Conservation (phyloP, 1,140 invertebrate genomes). For the Nephila pilipes region DNA sequence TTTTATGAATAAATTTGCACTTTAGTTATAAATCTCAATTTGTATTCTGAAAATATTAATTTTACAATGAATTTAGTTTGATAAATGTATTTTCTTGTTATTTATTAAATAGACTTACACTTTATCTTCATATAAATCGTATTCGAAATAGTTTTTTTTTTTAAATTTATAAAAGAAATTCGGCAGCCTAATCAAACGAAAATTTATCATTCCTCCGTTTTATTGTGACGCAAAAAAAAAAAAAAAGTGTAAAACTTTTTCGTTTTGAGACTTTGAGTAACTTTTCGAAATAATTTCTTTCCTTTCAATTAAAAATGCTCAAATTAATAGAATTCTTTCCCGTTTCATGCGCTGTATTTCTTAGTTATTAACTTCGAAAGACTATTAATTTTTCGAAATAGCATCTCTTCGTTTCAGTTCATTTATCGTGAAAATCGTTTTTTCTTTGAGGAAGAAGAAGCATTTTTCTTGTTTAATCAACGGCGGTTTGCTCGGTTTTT, state of each 20-base stretch:
- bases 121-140: too few species aligned
- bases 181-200: not conserved
- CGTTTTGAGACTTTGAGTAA: not conserved
- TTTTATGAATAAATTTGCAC: too few species aligned
- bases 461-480: slow-evolving; percentile 22
- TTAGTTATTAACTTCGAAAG: slow-evolving; percentile 29
- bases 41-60: too few species aligned
- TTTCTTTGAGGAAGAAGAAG: not conserved
- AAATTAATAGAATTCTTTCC: not conserved
- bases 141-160: too few species aligned
- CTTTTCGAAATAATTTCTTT: not conserved
- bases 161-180: too few species aligned
- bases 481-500: not conserved
- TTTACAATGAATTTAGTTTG: too few species aligned
- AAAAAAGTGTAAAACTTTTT: not conserved
- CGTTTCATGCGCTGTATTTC: not conserved
- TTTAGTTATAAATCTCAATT: too few species aligned
- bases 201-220: not conserved
- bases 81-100: too few species aligned
- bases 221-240: not conserved
- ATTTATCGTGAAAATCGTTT: not conserved
- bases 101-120: too few species aligned
- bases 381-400: slow-evolving; percentile 37
- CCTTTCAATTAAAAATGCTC: not conserved
- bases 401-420: not conserved